Base-by-base conservation (phyloP, 2,113 vertebrate species). In the Proterorhinus semilunaris region DNA sequence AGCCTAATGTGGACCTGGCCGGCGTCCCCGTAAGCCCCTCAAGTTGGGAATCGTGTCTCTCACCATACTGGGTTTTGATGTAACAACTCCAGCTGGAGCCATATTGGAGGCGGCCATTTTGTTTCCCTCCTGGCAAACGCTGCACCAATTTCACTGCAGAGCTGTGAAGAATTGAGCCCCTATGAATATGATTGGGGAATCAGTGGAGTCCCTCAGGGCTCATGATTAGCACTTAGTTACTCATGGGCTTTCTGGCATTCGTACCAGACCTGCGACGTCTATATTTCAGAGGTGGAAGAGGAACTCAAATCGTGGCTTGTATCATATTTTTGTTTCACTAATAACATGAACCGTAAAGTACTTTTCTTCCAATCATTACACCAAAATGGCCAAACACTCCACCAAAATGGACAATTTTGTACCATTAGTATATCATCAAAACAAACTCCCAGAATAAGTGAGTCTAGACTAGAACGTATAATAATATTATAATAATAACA, bases 31-130 rank as follows among this genome's bases (percentile, higher is more conserved):
- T 74, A 65, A 82, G 63, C 72, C 64, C 81, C 78, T 83, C 70
- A 75, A 74, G 67, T 80, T 69, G 63, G 66, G 63, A 66, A 67
- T 74, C 68, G 66, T 71, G 82, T 86, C 74, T 76, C 80, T 81
- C 36, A 71, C 73, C 85, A 73, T 83, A 78, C 71, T 79, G 81
- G 63, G 42, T 70, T 36, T 80, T 76, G 83, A 78, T 82, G 85
- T 80, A 82, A 72, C 76, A 61, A 69, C 68, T 84, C 80, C 82
- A 82, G 85, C 78, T 80, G 82, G 79, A 84, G 81, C 68, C 78
- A 76, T 84, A 79, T 83, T 71, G 21, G 11, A 59, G 51, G 62
- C 50, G 65, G 74, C 78, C 74, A 80, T 82, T 77, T 83, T 79
- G 68, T 74, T 2, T 59, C 49, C 55, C 78, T 65, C 54, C 66